phyloP scores from a whole-genome alignment of 2,888 invertebrate genomes.

The Eilema depressum region DNA sequence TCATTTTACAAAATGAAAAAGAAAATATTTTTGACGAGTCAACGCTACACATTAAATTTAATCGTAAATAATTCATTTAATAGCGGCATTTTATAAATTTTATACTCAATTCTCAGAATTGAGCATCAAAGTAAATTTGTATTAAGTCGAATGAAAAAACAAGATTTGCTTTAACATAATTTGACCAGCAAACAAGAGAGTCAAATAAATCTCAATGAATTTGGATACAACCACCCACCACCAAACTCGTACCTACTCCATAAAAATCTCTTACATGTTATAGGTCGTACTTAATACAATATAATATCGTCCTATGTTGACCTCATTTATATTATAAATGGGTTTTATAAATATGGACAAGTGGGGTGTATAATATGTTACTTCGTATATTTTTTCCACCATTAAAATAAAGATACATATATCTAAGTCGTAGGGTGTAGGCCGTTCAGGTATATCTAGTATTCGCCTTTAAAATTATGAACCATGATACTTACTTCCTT shows the following conservation, averaged over 20 bases:
- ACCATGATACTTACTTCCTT: not conserved
- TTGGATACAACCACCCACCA: slow-evolving; percentile 14
- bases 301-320: slow-evolving; percentile 24
- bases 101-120: not conserved
- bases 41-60: slow-evolving; percentile 40
- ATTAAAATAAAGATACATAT: slow-evolving; percentile 28
- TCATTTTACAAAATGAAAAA: slow-evolving; percentile 42
- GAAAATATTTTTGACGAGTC: slow-evolving; percentile 36
- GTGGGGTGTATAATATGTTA: slow-evolving; percentile 28
- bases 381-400: slow-evolving; percentile 26
- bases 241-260: slow-evolving; percentile 9
- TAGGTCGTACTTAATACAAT: slow-evolving; percentile 35
- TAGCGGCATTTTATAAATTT: slow-evolving; percentile 10
- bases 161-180: slow-evolving; percentile 14
- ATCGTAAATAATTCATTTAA: slow-evolving; percentile 45
- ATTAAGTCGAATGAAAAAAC: slow-evolving; percentile 9
- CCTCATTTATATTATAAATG: slow-evolving; percentile 32
- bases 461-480: no score
- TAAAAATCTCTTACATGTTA: slow-evolving; percentile 33
- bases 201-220: not conserved
- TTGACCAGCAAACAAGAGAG: slow-evolving; percentile 3
- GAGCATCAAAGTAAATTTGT: slow-evolving; percentile 6
- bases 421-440: not conserved
- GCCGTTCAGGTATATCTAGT: slow-evolving; percentile 1
- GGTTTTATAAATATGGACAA: slow-evolving; percentile 29